Evolutionary conservation across 30 jellyfish, hydroid and myxozoan genomes (phyloP).

Genomic region (Aurelia aurita complex sp. Pacific): DNA sequence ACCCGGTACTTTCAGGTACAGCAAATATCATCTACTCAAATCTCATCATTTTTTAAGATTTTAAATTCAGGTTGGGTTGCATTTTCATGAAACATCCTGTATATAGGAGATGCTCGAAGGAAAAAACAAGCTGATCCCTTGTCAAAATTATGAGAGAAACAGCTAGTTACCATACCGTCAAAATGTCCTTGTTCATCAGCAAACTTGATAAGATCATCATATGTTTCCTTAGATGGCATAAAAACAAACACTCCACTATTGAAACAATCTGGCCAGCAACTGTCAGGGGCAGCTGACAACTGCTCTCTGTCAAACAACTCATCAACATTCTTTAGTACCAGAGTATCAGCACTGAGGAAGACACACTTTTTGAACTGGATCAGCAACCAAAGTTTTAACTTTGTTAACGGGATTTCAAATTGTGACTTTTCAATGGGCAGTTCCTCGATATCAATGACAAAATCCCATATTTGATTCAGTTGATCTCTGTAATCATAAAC

Average conservation of each 20-base stretch:
- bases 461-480: constrained; percentile 73
- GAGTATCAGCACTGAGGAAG: constrained; percentile 93
- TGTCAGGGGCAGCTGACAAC: constrained; percentile 96
- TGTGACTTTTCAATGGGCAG: constrained; percentile 73
- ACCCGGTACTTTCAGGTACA: background rate
- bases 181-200: constrained; percentile 89
- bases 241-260: constrained; percentile 98
- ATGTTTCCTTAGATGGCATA: constrained; percentile 89
- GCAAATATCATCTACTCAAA: too few species aligned
- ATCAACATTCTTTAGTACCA: constrained; percentile 87
- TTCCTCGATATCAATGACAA: constrained; percentile 44
- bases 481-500: constrained; percentile 37
- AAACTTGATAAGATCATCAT: constrained; percentile 63
- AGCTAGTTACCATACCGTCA: constrained; percentile 79
- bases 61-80: too few species aligned
- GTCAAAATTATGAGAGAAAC: background rate
- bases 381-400: constrained; percentile 85
- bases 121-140: too few species aligned
- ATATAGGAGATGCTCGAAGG: background rate
- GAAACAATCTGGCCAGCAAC: constrained; percentile 99
- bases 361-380: constrained; percentile 89
- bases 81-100: background rate
- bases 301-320: constrained; percentile 89
- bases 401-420: constrained; percentile 84
- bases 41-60: too few species aligned